Base-by-base conservation (phyloP, 2,888 invertebrate species). In the Amphipoea oculea region DNA sequence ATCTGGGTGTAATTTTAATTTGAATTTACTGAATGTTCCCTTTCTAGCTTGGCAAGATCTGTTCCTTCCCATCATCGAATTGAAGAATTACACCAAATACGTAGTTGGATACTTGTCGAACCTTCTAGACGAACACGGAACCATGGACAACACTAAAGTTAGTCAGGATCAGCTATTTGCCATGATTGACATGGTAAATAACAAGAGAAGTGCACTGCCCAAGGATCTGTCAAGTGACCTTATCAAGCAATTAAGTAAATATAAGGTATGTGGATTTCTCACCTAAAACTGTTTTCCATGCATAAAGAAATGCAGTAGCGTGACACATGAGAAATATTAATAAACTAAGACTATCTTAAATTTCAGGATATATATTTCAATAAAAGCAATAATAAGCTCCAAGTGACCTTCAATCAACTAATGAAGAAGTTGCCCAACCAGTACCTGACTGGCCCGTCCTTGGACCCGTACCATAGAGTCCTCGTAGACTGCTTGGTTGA, bases 31-130 rank as follows among this genome's bases (percentile, higher is more conserved):
- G 14, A 9, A 51, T 62, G 3, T 57, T 78, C 5, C 20, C 7
- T 62, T 97, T 96, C 73, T 92, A 98, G 98, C 98, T 23, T 98
- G 98, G 98, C 98, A 98, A 94, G 98, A 98, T 83, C 94, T 98
- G 2, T 98, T 98, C 97, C 94, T 98, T 63, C 98, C 98, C 0
- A 95, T 98, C 91, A 95, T 98, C 68, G 98, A 98, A 86, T 94
- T 98, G 93, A 98, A 98, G 92, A 98, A 97, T 91, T 98, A 98
- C 89, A 97, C 98, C 0, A 97, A 97, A 86, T 98, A 97, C 93
- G 97, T 98, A 57, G 94, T 97, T 11, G 96, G 97, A 73, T 98
- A 98, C 91, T 95, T 98, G 75, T 94, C 97, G 12, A 96, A 97
- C 70, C 92, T 98, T 11, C 87, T 97, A 54, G 95, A 96, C 45